Evolutionary conservation across 2,888 invertebrate genomes (phyloP).

Genomic region (Caenorhabditis uteleia): DNA sequence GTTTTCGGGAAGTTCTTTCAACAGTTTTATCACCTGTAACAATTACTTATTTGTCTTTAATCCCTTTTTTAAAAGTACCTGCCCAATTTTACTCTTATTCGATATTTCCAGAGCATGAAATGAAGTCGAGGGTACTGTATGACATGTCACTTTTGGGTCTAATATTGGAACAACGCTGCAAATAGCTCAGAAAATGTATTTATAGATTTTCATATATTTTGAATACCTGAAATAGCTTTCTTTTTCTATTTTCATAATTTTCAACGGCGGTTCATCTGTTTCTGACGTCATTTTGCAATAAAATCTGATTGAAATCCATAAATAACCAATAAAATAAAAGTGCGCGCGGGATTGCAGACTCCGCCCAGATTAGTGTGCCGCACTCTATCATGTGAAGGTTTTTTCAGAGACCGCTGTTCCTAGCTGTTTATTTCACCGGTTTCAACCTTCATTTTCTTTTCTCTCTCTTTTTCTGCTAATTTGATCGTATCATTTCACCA

Average conservation of each 20-base stretch:
- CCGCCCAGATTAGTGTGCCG: background rate
- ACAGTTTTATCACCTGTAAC: slow-evolving; percentile 15
- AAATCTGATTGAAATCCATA: background rate
- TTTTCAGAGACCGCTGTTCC: background rate
- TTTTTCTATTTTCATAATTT: background rate
- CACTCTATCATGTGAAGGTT: background rate
- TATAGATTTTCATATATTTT: no score
- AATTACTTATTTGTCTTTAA: background rate
- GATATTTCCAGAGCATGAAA: slow-evolving; percentile 11
- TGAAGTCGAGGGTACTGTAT: slow-evolving; percentile 8
- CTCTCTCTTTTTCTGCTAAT: background rate
- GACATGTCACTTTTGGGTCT: slow-evolving; percentile 5
- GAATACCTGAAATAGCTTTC: no score
- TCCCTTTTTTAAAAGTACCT: slow-evolving; percentile 2
- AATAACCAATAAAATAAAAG: background rate
- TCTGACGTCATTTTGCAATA: background rate
- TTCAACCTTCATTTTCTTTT: background rate
- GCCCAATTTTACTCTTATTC: slow-evolving; percentile 21
- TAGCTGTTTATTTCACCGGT: no score
- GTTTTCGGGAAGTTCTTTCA: slow-evolving; percentile 20
- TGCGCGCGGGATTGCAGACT: background rate
- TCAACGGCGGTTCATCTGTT: background rate
- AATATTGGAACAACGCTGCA: slow-evolving; percentile 13
- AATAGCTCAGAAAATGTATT: no score
- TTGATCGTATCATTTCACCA: background rate